phyloP scores from a whole-genome alignment of 2,888 invertebrate genomes.

The Lycocerus yunnanus region DNA sequence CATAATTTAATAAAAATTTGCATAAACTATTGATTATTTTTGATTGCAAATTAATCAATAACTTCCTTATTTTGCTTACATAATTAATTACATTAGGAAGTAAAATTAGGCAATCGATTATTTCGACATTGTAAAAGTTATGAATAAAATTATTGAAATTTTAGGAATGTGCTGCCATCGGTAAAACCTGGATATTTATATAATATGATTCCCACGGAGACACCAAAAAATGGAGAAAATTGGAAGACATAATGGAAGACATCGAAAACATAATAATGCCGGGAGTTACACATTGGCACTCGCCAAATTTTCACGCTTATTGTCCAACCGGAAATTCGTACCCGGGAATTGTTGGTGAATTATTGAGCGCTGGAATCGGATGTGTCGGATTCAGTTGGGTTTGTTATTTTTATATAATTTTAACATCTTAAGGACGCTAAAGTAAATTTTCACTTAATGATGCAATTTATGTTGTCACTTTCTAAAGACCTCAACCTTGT shows the following conservation, averaged over 20 bases:
- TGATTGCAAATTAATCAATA: background rate
- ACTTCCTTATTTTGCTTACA: background rate
- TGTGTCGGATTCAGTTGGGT: conserved; percentile 93
- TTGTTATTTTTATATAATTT: conserved; percentile 38
- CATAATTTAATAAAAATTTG: background rate
- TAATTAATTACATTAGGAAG: background rate
- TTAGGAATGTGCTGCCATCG: conserved; percentile 79
- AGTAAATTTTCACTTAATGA: conserved; percentile 20
- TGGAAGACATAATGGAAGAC: conserved; percentile 89
- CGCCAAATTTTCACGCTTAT: conserved; percentile 92
- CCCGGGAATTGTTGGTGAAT: conserved; percentile 82
- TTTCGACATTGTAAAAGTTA: background rate
- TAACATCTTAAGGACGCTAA: background rate
- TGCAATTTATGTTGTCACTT: conserved; percentile 10
- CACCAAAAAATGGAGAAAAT: conserved; percentile 80
- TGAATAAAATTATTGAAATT: background rate
- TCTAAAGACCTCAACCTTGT: conserved; percentile 12
- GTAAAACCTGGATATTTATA: conserved; percentile 91
- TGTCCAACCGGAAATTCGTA: conserved; percentile 87
- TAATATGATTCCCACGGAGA: conserved; percentile 76
- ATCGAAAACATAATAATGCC: conserved; percentile 89
- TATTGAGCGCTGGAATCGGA: conserved; percentile 82
- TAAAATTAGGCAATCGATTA: background rate
- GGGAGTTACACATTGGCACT: conserved; percentile 94
- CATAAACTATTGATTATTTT: background rate